Evolutionary conservation across 2,797 vertebrate species (phyloP).

Genomic region (Sylvia borin): DNA sequence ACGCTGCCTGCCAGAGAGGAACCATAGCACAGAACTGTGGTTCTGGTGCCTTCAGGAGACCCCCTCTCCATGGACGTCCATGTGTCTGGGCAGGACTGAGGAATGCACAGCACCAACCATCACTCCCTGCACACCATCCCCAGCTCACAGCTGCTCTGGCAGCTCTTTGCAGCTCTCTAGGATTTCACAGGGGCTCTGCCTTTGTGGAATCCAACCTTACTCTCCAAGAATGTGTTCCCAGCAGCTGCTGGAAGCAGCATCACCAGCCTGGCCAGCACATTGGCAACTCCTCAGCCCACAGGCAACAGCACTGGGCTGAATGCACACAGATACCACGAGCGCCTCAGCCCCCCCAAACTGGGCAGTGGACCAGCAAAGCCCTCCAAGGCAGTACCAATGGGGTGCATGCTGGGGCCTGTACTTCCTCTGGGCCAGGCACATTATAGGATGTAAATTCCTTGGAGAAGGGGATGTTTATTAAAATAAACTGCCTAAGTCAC

Average conservation of each 20-base stretch:
- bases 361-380: not conserved
- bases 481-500: not conserved
- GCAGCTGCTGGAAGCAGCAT: not conserved
- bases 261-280: not conserved
- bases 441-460: accelerated
- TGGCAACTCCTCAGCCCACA: not conserved
- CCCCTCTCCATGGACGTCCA: too few relatives aligned
- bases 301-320: not conserved
- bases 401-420: not conserved
- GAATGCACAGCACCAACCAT: not conserved
- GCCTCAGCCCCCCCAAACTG: not conserved
- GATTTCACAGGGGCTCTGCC: not conserved
- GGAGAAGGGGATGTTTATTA: not conserved
- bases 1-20: not conserved
- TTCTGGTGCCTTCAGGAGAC: not conserved
- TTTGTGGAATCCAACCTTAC: not conserved
- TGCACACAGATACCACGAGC: too few relatives aligned
- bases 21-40: not conserved
- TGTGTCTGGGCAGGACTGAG: not conserved
- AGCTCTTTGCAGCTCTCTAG: not conserved
- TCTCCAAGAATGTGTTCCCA: not conserved
- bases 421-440: not conserved
- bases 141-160: not conserved
- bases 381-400: accelerated
- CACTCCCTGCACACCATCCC: not conserved